Percentiles rank a stretch among this genome's conserved stretches.
Evolutionary conservation across 2,113 vertebrate genomes (phyloP).

Genomic region (Heterotilapia buettikoferi): DNA sequence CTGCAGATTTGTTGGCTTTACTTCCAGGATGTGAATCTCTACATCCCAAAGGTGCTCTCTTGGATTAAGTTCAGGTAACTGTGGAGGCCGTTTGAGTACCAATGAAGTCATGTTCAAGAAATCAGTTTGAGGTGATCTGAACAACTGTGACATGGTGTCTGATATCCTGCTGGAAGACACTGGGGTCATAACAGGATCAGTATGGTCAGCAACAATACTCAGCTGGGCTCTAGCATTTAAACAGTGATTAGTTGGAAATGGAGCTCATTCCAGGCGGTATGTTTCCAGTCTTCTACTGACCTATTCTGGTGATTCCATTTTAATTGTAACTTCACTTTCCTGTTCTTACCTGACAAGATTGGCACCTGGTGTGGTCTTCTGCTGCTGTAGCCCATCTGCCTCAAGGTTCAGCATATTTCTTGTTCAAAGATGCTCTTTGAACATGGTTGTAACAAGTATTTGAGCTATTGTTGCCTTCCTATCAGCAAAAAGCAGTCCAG

Average conservation of each 20-base stretch:
- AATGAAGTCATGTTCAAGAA: background rate
- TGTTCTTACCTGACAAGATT: background rate
- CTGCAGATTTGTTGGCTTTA: background rate
- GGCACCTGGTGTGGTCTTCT: background rate
- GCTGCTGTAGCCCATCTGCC: background rate
- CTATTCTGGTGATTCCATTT: background rate
- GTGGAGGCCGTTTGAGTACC: background rate
- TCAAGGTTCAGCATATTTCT: background rate
- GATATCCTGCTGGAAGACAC: background rate
- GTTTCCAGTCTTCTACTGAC: background rate
- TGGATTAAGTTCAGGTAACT: background rate
- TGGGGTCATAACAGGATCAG: accelerated
- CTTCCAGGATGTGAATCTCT: background rate
- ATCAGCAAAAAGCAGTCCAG: background rate
- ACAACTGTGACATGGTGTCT: background rate
- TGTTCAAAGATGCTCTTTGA: background rate
- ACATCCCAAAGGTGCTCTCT: background rate
- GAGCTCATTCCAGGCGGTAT: accelerated
- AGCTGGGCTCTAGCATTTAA: background rate
- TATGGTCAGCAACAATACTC: background rate
- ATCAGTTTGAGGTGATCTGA: background rate
- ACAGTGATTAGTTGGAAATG: background rate
- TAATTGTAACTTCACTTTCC: background rate
- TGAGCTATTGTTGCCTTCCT: background rate
- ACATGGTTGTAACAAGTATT: background rate